Evolutionary conservation across 1,140 invertebrate genomes (phyloP).

Genomic region (Callitettix versicolor): DNA sequence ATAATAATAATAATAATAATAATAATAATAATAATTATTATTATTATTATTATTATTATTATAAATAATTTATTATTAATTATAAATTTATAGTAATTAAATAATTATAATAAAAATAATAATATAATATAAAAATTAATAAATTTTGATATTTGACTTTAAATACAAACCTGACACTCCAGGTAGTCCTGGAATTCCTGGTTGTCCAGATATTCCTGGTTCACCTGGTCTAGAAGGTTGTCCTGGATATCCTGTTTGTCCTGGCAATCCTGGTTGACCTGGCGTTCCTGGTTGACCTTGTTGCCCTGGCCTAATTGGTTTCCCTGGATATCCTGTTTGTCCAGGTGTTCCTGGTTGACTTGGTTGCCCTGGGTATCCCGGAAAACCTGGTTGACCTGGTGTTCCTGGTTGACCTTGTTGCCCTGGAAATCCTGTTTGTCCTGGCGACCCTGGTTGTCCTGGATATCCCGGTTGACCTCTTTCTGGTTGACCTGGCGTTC

Average conservation of each 20-base stretch:
- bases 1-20: too few species aligned
- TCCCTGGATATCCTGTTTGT: neutral
- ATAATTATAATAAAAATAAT: too few species aligned
- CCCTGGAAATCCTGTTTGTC: constrained; percentile 23
- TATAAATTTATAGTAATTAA: too few species aligned
- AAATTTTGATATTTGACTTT: too few species aligned
- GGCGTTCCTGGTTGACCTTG: constrained; percentile 2
- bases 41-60: too few species aligned
- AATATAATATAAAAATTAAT: too few species aligned
- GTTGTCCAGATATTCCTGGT: neutral
- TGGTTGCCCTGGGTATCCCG: constrained; percentile 20
- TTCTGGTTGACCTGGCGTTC: constrained; percentile 20
- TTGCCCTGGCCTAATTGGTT: neutral
- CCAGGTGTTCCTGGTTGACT: constrained; percentile 9
- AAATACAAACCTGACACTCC: too few species aligned
- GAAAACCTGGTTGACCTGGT: constrained; percentile 19
- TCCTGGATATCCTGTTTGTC: neutral
- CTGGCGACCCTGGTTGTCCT: constrained; percentile 23
- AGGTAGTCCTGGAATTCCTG: neutral
- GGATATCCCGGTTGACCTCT: constrained; percentile 21
- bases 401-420: neutral
- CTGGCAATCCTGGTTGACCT: neutral
- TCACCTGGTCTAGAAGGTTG: constrained; percentile 4
- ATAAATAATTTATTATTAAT: too few species aligned
- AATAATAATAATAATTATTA: too few species aligned